These are phyloP conservation scores for Agrochola circellaris DNA, from an alignment of 2,888 invertebrate genomes.

Conservation along the genomic window DNA sequence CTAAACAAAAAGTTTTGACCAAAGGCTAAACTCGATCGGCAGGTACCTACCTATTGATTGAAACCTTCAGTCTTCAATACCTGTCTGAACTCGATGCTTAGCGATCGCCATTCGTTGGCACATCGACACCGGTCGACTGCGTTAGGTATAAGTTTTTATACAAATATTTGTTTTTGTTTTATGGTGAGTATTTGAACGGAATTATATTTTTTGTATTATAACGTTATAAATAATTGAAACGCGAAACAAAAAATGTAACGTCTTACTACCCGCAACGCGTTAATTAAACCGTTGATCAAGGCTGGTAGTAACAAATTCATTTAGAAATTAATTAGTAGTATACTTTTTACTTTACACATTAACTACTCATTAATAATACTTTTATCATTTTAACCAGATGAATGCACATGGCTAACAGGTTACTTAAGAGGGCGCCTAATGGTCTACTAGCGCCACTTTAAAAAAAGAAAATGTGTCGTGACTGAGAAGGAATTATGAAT, in stretches of 20 bases:
- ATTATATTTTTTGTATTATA: conserved; percentile 28
- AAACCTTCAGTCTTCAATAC: conserved; percentile 54
- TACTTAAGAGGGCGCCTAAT: no score
- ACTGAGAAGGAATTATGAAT: no score
- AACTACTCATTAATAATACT: conserved; percentile 37
- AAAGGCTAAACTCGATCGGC: conserved; percentile 25
- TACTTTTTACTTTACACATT: conserved; percentile 43
- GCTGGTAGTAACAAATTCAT: conserved; percentile 31
- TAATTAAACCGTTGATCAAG: conserved; percentile 35
- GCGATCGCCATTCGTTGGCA: conserved; percentile 28
- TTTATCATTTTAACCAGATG: conserved; percentile 32
- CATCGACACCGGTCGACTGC: conserved; percentile 14
- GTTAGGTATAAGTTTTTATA: conserved; percentile 20
- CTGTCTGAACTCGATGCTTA: conserved; percentile 1
- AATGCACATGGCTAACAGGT: conserved; percentile 32
- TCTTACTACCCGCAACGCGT: conserved; percentile 30
- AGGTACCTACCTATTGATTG: conserved; percentile 26
- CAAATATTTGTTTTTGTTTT: conserved; percentile 32
- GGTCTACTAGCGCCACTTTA: no score
- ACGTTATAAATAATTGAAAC: conserved; percentile 46
- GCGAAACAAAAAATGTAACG: conserved; percentile 41
- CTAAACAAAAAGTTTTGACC: conserved; percentile 45
- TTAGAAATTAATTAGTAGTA: conserved; percentile 41
- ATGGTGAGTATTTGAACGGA: conserved; percentile 13
- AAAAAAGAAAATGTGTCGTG: no score